A percentile compares a stretch with the other conserved stretches of the same genome.
Evolutionary conservation across 2,888 invertebrate genomes (phyloP).

Genomic region (Steinernema carpocapsae): DNA sequence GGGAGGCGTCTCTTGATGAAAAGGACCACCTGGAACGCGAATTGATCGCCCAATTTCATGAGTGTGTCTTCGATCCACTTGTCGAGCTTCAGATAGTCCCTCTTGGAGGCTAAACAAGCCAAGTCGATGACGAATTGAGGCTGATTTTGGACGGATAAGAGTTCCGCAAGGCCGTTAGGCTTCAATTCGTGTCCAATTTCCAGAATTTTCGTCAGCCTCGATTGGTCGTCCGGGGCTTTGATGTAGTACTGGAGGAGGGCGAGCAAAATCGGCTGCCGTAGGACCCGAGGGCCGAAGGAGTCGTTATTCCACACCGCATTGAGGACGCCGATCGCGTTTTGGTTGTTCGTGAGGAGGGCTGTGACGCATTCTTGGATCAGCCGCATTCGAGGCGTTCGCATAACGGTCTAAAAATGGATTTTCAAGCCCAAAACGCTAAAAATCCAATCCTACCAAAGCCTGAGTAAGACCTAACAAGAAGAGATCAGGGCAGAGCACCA

Average conservation of each 20-base stretch:
- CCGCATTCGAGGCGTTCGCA: constrained; percentile 77
- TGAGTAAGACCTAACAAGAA: constrained; percentile 86
- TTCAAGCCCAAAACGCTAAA: too few relatives aligned
- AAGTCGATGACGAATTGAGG: constrained; percentile 94
- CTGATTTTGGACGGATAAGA: constrained; percentile 83
- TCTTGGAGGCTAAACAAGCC: constrained; percentile 92
- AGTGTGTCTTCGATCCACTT: constrained; percentile 98
- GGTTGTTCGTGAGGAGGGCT: constrained; percentile 91
- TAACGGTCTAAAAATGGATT: constrained; percentile 66
- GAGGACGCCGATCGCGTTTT: constrained; percentile 92
- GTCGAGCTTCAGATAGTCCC: constrained; percentile 95
- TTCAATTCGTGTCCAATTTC: constrained; percentile 73
- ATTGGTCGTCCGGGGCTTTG: constrained; percentile 85
- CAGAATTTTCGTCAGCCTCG: constrained; percentile 87
- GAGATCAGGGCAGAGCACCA: constrained; percentile 82
- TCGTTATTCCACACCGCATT: constrained; percentile 84
- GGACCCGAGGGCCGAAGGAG: constrained; percentile 12
- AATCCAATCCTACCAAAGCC: constrained; percentile 71
- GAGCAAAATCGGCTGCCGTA: constrained; percentile 40
- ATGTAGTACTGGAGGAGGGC: constrained; percentile 75
- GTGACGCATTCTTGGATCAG: constrained; percentile 86
- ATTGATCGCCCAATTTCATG: constrained; percentile 72
- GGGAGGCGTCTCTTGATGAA: constrained; percentile 48
- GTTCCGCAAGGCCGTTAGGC: constrained; percentile 79
- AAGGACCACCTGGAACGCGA: constrained; percentile 51